These are phyloP conservation scores for Ornithoptera priamus DNA, from an alignment of 2,888 invertebrate species.

Conservation along the genomic window DNA sequence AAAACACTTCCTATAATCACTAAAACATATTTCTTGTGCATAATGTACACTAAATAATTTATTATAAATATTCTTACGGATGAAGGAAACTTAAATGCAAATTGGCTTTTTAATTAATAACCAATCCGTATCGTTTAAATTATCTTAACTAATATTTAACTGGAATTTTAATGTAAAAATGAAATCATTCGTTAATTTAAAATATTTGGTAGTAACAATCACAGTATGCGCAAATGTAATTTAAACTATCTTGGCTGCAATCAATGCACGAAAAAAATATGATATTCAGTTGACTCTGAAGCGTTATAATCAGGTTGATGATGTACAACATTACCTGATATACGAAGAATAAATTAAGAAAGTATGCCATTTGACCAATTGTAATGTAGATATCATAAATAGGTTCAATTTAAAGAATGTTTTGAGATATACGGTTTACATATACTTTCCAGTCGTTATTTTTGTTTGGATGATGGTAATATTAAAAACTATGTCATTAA, in stretches of 20 bases:
- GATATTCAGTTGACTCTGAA: neutral
- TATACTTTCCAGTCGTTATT: neutral
- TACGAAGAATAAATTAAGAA: too few relatives aligned
- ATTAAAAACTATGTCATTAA: neutral
- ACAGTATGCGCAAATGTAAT: slow-evolving; percentile 33
- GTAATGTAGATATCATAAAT: too few relatives aligned
- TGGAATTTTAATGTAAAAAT: slow-evolving; percentile 7
- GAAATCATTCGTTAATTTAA: slow-evolving; percentile 21
- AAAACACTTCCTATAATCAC: neutral
- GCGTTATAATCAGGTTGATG: too few relatives aligned
- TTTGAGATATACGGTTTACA: neutral
- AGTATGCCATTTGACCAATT: too few relatives aligned
- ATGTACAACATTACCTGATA: too few relatives aligned
- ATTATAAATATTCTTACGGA: slow-evolving; percentile 17
- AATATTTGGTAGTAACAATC: slow-evolving; percentile 44
- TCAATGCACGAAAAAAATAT: neutral
- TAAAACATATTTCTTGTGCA: neutral
- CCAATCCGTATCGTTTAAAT: neutral
- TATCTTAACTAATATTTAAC: slow-evolving; percentile 6
- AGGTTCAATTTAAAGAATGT: too few relatives aligned
- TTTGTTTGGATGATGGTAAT: neutral
- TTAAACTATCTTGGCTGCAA: neutral
- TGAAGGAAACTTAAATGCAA: slow-evolving; percentile 5
- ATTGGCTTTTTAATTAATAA: slow-evolving; percentile 3
- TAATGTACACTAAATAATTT: neutral